phyloP scores from a whole-genome alignment of 2,888 invertebrate species.

The Stenichneumon culpator region DNA sequence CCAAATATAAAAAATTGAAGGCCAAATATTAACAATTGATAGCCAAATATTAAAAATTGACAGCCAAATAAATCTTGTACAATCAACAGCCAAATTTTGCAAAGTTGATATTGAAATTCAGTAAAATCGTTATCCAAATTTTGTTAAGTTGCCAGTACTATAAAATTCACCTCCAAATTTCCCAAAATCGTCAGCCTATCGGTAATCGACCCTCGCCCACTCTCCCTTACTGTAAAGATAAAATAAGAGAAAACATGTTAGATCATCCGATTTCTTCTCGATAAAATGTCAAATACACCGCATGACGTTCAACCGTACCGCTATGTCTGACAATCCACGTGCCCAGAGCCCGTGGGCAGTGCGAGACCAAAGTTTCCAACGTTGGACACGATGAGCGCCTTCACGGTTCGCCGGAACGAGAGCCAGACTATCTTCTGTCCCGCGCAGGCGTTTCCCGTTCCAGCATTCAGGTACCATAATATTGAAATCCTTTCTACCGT shows the following conservation, averaged over 20 bases:
- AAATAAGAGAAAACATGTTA: not conserved
- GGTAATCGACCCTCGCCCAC: too few species aligned
- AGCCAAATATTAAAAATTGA: too few species aligned
- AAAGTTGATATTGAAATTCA: too few species aligned
- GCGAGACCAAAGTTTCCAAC: slow-evolving; percentile 87
- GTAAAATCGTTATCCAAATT: too few species aligned
- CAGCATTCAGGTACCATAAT: slow-evolving; percentile 84
- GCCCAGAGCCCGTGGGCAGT: slow-evolving; percentile 87
- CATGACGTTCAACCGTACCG: not conserved
- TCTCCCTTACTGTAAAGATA: too few species aligned
- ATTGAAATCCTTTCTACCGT: slow-evolving; percentile 54
- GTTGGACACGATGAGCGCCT: slow-evolving; percentile 78
- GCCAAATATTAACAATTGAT: too few species aligned
- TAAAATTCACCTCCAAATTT: too few species aligned
- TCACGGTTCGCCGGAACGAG: slow-evolving; percentile 64
- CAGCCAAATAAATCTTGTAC: too few species aligned
- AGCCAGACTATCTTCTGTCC: slow-evolving; percentile 84
- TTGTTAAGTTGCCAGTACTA: accelerated
- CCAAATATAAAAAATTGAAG: too few species aligned
- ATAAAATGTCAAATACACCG: not conserved
- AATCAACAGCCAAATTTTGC: too few species aligned
- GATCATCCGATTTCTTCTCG: not conserved
- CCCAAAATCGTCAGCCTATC: too few species aligned
- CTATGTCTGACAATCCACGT: slow-evolving; percentile 16
- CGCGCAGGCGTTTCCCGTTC: slow-evolving; percentile 85